A percentile compares a stretch with the other conserved stretches of the same genome.
These are phyloP conservation scores for Struthidea cinerea DNA, from an alignment of 2,113 vertebrate species.

Conservation along the genomic window DNA sequence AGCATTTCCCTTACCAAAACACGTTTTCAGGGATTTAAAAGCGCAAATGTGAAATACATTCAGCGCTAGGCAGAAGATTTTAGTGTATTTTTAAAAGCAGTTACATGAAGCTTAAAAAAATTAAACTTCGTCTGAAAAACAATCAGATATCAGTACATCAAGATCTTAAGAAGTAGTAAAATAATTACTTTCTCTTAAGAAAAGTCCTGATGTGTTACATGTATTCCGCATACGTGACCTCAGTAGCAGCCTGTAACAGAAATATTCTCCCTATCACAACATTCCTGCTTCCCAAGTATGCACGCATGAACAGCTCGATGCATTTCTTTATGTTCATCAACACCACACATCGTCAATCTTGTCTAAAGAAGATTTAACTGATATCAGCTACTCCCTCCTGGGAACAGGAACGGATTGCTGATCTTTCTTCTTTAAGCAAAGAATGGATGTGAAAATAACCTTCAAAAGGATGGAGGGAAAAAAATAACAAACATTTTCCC, in stretches of 20 bases:
- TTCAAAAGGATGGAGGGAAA: neutral
- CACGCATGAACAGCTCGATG: neutral
- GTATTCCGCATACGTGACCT: neutral
- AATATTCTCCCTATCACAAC: neutral
- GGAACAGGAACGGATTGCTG: neutral
- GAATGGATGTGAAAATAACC: neutral
- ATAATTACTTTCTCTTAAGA: neutral
- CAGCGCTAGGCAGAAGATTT: neutral
- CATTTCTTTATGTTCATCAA: neutral
- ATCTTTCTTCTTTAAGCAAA: neutral
- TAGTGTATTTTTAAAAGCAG: neutral
- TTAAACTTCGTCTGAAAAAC: neutral
- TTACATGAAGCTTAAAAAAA: neutral
- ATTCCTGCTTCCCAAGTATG: neutral
- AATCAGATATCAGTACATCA: neutral
- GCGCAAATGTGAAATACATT: neutral
- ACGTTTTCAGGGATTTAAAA: neutral
- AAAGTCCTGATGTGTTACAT: neutral
- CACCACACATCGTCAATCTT: neutral
- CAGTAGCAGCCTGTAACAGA: neutral
- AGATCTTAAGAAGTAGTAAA: neutral
- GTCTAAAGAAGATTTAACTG: neutral
- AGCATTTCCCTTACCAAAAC: conserved; percentile 4
- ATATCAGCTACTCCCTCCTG: neutral
- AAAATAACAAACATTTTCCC: fast-evolving